phyloP scores from a whole-genome alignment of 2,888 invertebrate species.

The Seira sanloemensis region DNA sequence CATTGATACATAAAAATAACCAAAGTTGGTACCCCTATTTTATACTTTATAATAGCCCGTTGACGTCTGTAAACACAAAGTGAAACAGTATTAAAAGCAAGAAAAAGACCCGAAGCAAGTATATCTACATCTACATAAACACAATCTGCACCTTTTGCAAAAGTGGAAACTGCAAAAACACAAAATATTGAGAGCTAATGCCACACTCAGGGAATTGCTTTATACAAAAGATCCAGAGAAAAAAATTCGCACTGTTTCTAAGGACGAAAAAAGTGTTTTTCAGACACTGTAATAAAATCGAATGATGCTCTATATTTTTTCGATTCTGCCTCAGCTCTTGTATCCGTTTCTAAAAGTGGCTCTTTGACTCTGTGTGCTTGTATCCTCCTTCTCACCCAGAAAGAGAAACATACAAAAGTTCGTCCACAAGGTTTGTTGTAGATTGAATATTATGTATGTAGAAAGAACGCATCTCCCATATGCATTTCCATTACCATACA shows the following conservation, averaged over 20 bases:
- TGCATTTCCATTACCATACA: not conserved
- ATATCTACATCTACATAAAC: not conserved
- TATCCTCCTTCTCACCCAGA: conserved; percentile 1
- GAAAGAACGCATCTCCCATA: not conserved
- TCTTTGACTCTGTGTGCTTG: conserved; percentile 39
- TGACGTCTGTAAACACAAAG: not conserved
- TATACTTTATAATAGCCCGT: not conserved
- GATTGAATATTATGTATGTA: conserved; percentile 28
- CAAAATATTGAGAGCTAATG: not conserved
- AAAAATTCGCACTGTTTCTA: no score
- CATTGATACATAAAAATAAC: not conserved
- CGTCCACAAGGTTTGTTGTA: conserved; percentile 29
- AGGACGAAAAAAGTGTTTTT: conserved; percentile 23
- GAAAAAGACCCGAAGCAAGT: not conserved
- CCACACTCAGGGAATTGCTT: not conserved
- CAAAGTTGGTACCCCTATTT: not conserved
- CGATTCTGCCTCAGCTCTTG: not conserved
- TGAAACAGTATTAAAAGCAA: not conserved
- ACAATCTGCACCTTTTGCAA: not conserved
- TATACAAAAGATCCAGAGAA: no score
- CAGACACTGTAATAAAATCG: conserved; percentile 52
- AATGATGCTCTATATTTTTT: conserved; percentile 56
- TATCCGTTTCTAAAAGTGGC: conserved; percentile 29
- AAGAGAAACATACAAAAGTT: no score
- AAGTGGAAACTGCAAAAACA: not conserved